Base-by-base conservation (phyloP, 2,797 vertebrate species). In the Esox masquinongy region DNA sequence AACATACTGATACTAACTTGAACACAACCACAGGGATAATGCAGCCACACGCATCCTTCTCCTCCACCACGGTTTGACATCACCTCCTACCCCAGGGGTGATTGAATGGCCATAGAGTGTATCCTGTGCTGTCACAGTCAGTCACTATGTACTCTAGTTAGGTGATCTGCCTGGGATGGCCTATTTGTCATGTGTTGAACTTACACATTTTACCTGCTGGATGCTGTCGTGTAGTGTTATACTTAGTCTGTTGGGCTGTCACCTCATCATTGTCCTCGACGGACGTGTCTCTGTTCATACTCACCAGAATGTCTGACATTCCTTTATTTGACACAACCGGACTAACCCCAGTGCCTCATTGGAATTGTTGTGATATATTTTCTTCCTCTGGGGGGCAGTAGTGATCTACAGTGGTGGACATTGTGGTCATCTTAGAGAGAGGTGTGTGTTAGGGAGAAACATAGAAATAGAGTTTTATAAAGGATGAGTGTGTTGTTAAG, bases 301-400 rank as follows among this genome's bases (percentile, higher is more conserved):
- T 31, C 63, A 12, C 29, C 24, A 17, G 49, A 43, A 22, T 9
- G 43, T 24, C 51, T 53, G 49, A 14, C 24, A 16, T 61, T 71
- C 63, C 29, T 31, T 66, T 43, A 22, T 22, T 73, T 59, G 16
- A 16, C 34, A 63, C 34, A 43, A 47, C 51, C 63, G 26, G 22
- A 39, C 69, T 39, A n/a, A 39, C 34, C 53, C 16, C 50, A 39
- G 8, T 11, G 15, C 34, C 43, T 51, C 47, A 8, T 70, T 70
- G 12, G 11, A 12, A 22, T 63, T 15, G 49, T 16, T 85, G 81
- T 70, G 74, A 24, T 84, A 75, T 34, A 12, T 67, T 29, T 43
- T 78, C 56, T 47, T 80, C 95, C 95, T 88, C 94, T 85, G 94
- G 96, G 93, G 94, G 96, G 95, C 94, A 94, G 93, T 93, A 93